phyloP scores from a whole-genome alignment of 2,888 invertebrate genomes.

The Argyresthia albistria region DNA sequence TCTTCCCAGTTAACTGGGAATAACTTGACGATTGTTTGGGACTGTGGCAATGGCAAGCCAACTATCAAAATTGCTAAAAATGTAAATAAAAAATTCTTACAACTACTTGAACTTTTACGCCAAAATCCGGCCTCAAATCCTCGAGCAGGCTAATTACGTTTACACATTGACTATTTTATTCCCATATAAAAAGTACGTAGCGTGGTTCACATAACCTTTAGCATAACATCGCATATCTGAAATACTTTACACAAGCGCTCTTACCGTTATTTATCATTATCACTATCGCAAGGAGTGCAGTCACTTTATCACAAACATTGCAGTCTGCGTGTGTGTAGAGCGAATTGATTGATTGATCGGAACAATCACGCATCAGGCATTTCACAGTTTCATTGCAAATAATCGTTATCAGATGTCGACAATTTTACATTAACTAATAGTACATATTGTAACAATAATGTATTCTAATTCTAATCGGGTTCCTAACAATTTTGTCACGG shows the following conservation, averaged over 20 bases:
- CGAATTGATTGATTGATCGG: not conserved
- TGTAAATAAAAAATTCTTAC: conserved; percentile 1
- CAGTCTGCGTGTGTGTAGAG: not conserved
- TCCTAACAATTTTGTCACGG: not conserved
- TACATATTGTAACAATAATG: not conserved
- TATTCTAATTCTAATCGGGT: not conserved
- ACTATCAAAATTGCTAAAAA: not conserved
- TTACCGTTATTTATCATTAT: not conserved
- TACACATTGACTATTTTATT: conserved; percentile 3
- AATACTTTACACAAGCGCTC: not conserved
- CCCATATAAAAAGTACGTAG: conserved; percentile 2
- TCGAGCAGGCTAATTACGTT: not conserved
- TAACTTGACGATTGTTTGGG: conserved; percentile 1
- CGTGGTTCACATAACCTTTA: not conserved
- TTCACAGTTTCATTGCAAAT: not conserved
- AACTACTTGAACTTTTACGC: conserved; percentile 5
- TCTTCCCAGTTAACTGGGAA: conserved; percentile 7
- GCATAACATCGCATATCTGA: not conserved
- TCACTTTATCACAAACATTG: conserved; percentile 2
- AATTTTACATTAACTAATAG: not conserved
- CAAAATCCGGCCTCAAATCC: not conserved
- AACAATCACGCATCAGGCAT: not conserved
- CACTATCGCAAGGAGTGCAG: no score
- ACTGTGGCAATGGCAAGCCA: not conserved
- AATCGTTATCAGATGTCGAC: not conserved